phyloP scores from a whole-genome alignment of 2,113 vertebrate species.

The Aix galericulata region DNA sequence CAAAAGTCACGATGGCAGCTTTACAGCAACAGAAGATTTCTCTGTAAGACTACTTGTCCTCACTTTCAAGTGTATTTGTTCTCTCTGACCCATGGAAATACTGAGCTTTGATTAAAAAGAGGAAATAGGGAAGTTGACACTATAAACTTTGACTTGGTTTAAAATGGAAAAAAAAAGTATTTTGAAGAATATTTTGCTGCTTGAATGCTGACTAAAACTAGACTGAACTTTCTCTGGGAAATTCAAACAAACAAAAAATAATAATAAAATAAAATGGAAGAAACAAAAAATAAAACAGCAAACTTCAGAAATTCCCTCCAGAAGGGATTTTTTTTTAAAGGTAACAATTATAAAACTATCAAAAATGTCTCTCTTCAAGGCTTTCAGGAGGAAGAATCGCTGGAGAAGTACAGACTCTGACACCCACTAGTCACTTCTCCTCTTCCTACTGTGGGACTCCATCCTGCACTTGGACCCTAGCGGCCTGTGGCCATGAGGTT shows the following conservation, averaged over 20 bases:
- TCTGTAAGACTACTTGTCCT: not conserved
- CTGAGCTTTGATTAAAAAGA: not conserved
- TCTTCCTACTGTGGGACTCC: not conserved
- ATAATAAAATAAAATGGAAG: not conserved
- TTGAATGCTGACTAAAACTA: not conserved
- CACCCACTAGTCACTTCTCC: not conserved
- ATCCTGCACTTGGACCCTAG: not conserved
- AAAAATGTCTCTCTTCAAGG: slow-evolving; percentile 30
- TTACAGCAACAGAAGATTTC: not conserved
- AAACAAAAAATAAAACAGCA: not conserved
- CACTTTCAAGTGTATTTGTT: not conserved
- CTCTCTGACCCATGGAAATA: not conserved
- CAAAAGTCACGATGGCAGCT: not conserved
- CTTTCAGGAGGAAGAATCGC: slow-evolving; percentile 7
- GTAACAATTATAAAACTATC: slow-evolving; percentile 55
- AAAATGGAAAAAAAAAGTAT: not conserved
- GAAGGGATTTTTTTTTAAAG: slow-evolving; percentile 17
- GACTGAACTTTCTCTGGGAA: slow-evolving; percentile 1
- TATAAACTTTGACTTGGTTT: not conserved
- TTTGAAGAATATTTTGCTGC: slow-evolving; percentile 10
- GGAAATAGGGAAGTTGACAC: not conserved
- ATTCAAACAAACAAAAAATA: not conserved
- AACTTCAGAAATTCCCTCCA: slow-evolving; percentile 3
- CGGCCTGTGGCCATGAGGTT: not conserved
- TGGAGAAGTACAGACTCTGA: not conserved